Conservation (phyloP, 2,797 vertebrate genomes). For the Siniperca undulata region DNA sequence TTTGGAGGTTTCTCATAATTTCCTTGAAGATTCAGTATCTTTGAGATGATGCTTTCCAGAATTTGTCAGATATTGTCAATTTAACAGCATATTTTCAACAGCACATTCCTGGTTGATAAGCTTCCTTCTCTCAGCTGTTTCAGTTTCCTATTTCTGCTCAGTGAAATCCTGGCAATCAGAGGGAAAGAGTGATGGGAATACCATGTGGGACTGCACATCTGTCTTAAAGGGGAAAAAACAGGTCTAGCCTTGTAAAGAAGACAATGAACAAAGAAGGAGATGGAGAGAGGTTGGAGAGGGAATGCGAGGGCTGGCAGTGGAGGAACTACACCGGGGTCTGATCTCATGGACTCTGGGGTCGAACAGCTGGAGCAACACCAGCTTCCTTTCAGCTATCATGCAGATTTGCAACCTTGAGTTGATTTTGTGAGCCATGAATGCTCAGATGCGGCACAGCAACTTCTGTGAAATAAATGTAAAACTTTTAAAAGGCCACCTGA, state of each 20-base stretch:
- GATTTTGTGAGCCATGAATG: constrained; percentile 4
- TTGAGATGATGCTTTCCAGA: not conserved
- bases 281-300: constrained; percentile 29
- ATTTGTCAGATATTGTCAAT: not conserved
- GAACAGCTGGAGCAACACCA: constrained; percentile 57
- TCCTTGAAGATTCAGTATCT: not conserved
- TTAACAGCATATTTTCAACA: constrained; percentile 5
- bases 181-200: constrained; percentile 32
- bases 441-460: constrained; percentile 3
- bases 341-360: constrained; percentile 40
- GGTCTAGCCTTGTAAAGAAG: constrained; percentile 46
- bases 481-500: constrained; percentile 36
- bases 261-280: constrained; percentile 61
- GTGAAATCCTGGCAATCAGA: constrained; percentile 28
- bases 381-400: constrained; percentile 20
- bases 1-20: not conserved
- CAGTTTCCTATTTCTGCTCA: constrained; percentile 8
- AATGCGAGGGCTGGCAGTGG: not conserved
- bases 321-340: constrained; percentile 35
- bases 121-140: constrained; percentile 39
- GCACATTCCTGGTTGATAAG: not conserved
- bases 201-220: constrained; percentile 63
- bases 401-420: not conserved
- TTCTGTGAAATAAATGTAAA: constrained; percentile 26
- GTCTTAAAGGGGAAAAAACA: constrained; percentile 39